phyloP scores from a whole-genome alignment of 2,888 invertebrate species.

The Zaprionus obscuricornis region DNA sequence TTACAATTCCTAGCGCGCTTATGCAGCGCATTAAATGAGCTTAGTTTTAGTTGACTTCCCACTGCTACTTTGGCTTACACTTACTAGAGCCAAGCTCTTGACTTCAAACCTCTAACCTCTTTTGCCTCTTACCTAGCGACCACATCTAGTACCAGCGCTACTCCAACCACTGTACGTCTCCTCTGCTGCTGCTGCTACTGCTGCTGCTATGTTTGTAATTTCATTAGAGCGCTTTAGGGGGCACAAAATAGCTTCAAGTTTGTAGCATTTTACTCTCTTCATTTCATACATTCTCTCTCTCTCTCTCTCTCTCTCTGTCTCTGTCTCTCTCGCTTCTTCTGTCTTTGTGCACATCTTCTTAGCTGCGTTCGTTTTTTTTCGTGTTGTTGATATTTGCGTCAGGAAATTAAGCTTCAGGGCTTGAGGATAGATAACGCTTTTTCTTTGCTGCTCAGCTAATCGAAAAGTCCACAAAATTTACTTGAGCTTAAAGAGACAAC shows the following conservation, averaged over 20 bases:
- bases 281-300: too few relatives aligned
- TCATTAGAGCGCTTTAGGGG: slow-evolving; percentile 64
- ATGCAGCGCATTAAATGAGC: slow-evolving; percentile 75
- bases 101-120: too few relatives aligned
- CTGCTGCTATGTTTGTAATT: slow-evolving; percentile 51
- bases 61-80: slow-evolving; percentile 72
- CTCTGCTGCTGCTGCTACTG: neutral
- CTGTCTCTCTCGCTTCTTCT: too few relatives aligned
- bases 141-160: slow-evolving; percentile 4
- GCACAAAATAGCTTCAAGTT: slow-evolving; percentile 49
- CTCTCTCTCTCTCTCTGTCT: too few relatives aligned
- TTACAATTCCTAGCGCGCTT: slow-evolving; percentile 42
- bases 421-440: slow-evolving; percentile 27
- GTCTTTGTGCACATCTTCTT: slow-evolving; percentile 8
- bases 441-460: too few relatives aligned
- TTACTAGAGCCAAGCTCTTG: slow-evolving; percentile 26
- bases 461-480: slow-evolving; percentile 51
- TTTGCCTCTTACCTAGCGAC: slow-evolving; percentile 6
- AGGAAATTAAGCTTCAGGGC: slow-evolving; percentile 70
- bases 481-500: slow-evolving; percentile 19
- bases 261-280: too few relatives aligned
- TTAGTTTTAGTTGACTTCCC: slow-evolving; percentile 76
- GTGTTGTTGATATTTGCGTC: slow-evolving; percentile 70
- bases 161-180: neutral
- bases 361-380: slow-evolving; percentile 1